Base-by-base conservation (phyloP, 2,888 invertebrate genomes). In the Notodromas monacha region DNA sequence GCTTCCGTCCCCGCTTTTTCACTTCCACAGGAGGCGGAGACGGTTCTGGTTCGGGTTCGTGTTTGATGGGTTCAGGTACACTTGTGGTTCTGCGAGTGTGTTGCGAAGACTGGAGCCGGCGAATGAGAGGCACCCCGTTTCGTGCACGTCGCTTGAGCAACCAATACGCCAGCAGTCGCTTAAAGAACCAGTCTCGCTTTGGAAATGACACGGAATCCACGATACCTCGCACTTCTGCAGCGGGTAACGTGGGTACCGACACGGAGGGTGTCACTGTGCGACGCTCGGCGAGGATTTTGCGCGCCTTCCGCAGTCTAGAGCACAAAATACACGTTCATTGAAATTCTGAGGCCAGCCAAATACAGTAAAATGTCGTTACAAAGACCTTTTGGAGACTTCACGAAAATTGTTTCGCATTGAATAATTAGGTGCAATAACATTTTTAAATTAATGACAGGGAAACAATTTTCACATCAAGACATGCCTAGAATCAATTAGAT, bases 111-210 rank as follows among this genome's bases (percentile, higher is more conserved):
- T 79, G 79, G 15, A 81, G 52, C 4, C 89, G 54, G 27, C 89
- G 51, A 34, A 96, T 50, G 34, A 96, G 55, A 0, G 96, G 92
- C 5, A 89, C 89, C 0, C 96, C 96, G 44, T 89, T 86, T 30
- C 92, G 55, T 36, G 72, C 70, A 45, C 84, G 79, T 2, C 96
- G 54, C 49, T 96, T 96, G 27, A 92, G 53, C 3, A 81, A 89
- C 96, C 96, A 96, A 45, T 89, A 96, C 1, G 81, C 74, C 32
- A 89, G 65, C 10, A 96, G 55, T 3, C 79, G 58, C 44, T 73
- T 72, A 41, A 89, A 66, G 41, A 92, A 69, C 39, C 70, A 68
- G 14, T 70, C 68, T 36, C 72, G 64, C 41, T 73, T 72, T 13
- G 67, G 61, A 34, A 64, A 51, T 30, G 49, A 50, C 4, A 27